Base-by-base conservation (phyloP, 2,797 vertebrate genomes). In the Myotis vivesi region DNA sequence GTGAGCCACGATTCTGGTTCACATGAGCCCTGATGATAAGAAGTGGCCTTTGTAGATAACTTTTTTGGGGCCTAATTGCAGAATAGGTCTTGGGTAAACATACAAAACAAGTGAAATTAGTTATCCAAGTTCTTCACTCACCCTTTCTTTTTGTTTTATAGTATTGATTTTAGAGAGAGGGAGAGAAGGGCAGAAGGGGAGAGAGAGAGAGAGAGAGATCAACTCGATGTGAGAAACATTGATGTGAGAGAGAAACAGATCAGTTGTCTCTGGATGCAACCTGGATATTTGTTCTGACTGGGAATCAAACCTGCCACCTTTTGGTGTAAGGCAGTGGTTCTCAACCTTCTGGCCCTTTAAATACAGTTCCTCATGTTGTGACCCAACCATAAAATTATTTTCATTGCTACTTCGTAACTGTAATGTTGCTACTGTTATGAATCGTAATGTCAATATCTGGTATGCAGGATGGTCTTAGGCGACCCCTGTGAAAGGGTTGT, bases 61-160 rank as follows among this genome's bases (percentile, higher is more conserved):
- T 36, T 57, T 77, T 77, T 77, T 87, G 8, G n/a, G 82, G 44
- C 2, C n/a, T 86, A 72, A 93, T 53, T 77, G 46, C 25, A 89
- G 68, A 89, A 84, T 49, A 68, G 8, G 23, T 10, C 94, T 87
- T 7, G 28, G 41, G n/a, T 7, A 82, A 72, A 94, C 76, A 44
- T 20, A 88, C 41, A 72, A 90, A 94, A 87, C 30, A 91, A 76
- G 57, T n/a, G 16, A 73, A 41, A 13, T 87, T 75, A 87, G 82
- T 83, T 59, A 5, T 7, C 33, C 36, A 64, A 23, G 46, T 3
- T 84, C 57, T 85, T 90, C 64, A 20, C 19, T 68, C n/a, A 68
- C 8, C 64, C 8, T 68, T 36, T 36, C n/a, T 68, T 68, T 68
- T 13, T 36, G 2, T 68, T 68, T 68, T 66, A 19, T 33, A 36